Percentiles rank a stretch among this genome's conserved stretches.
These are phyloP conservation scores for Meandrina meandrites DNA, from an alignment of 92 coral and sea anemone genomes.

Conservation along the genomic window DNA sequence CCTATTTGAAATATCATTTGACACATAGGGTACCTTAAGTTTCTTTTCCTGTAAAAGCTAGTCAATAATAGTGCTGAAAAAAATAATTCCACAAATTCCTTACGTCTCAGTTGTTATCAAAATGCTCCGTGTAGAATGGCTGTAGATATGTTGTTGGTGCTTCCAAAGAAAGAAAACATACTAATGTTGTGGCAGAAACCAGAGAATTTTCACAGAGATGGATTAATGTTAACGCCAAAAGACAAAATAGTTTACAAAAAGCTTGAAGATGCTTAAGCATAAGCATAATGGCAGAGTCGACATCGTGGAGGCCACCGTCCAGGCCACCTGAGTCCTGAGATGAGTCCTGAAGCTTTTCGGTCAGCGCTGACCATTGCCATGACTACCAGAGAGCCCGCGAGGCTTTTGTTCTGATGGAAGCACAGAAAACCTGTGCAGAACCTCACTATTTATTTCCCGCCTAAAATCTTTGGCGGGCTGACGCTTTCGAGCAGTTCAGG, in stretches of 20 bases:
- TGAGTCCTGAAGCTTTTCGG: no score
- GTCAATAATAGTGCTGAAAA: neutral
- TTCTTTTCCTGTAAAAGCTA: neutral
- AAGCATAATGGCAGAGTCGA: no score
- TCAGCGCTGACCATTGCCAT: neutral
- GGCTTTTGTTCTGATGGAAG: neutral
- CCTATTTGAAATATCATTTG: slow-evolving; percentile 11
- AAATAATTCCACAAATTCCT: neutral
- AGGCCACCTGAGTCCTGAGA: no score
- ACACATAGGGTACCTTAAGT: slow-evolving; percentile 22
- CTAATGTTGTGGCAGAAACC: no score
- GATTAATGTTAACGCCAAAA: no score
- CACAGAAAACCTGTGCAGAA: no score
- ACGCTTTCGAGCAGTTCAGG: neutral
- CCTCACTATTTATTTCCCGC: neutral
- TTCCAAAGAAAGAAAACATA: no score
- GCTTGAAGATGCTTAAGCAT: no score
- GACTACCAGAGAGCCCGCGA: slow-evolving; percentile 9
- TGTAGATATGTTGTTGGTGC: neutral
- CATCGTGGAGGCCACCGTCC: no score
- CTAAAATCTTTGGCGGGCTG: neutral
- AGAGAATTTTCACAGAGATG: no score
- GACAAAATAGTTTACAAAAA: no score
- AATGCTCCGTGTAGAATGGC: neutral
- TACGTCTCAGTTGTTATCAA: neutral